phyloP scores from a whole-genome alignment of 2,113 vertebrate genomes.

The Ochotona curzoniae region DNA sequence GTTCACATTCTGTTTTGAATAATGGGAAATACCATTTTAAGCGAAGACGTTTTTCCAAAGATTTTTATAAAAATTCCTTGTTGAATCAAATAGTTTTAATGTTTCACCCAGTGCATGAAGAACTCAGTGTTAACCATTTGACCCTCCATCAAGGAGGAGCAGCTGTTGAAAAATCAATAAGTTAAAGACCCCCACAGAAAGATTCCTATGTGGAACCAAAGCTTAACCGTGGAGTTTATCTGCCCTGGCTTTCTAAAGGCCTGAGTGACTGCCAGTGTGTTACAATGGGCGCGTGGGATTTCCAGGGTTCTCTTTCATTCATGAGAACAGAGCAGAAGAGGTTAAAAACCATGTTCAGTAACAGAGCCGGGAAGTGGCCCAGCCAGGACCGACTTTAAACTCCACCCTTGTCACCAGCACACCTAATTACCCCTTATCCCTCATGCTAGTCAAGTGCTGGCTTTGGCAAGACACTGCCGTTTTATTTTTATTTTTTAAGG shows the following conservation, averaged over 20 bases:
- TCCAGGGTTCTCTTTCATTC: not conserved
- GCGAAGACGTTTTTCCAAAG: not conserved
- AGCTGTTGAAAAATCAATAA: not conserved
- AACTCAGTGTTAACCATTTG: not conserved
- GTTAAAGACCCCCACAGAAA: not conserved
- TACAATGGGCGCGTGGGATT: not conserved
- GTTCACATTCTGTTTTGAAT: conserved; percentile 19
- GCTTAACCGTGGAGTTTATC: not conserved
- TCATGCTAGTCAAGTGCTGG: conserved; percentile 12
- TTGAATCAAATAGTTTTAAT: not conserved
- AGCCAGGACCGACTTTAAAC: not conserved
- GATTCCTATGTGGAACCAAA: not conserved
- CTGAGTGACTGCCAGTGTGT: not conserved
- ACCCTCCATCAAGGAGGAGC: not conserved
- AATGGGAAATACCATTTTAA: conserved; percentile 13
- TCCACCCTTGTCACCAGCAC: not conserved
- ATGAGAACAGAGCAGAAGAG: not conserved
- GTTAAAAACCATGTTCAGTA: conserved; percentile 3
- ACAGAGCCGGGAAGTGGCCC: not conserved
- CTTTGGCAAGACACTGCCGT: conserved; percentile 26
- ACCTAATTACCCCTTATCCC: not conserved
- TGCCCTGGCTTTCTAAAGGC: conserved; percentile 1
- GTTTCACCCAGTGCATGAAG: not conserved
- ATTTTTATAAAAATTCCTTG: not conserved
- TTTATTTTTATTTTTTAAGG: conserved; percentile 48